phyloP scores from a whole-genome alignment of 1,140 invertebrate species.

The Hylaeus volcanicus region DNA sequence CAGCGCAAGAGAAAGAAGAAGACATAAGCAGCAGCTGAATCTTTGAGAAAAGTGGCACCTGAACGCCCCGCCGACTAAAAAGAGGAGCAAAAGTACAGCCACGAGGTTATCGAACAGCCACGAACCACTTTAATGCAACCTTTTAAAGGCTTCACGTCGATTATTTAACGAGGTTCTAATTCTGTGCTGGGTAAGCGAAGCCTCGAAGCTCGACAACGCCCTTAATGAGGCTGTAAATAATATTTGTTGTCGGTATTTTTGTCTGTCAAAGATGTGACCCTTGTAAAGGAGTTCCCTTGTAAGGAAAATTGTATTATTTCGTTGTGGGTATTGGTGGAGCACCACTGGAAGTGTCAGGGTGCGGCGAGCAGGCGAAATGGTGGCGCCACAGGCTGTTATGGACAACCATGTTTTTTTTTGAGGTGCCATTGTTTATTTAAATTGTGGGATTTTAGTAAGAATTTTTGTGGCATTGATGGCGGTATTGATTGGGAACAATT shows the following conservation, averaged over 20 bases:
- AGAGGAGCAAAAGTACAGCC: neutral
- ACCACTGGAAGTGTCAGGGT: too few relatives aligned
- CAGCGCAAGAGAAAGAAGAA: slow-evolving; percentile 39
- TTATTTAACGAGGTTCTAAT: slow-evolving; percentile 59
- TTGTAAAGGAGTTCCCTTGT: too few relatives aligned
- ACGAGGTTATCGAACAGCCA: slow-evolving; percentile 8
- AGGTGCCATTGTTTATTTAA: too few relatives aligned
- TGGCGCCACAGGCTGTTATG: too few relatives aligned
- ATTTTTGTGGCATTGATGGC: too few relatives aligned
- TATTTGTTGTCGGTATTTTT: neutral
- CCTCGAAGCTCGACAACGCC: neutral
- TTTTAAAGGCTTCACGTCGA: slow-evolving; percentile 31
- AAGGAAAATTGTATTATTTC: too few relatives aligned
- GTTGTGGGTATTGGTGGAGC: too few relatives aligned
- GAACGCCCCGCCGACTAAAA: slow-evolving; percentile 47
- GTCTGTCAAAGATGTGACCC: too few relatives aligned
- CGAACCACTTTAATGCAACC: slow-evolving; percentile 37
- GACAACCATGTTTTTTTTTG: too few relatives aligned
- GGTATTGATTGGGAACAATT: too few relatives aligned
- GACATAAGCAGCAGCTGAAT: slow-evolving; percentile 71
- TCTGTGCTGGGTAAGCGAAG: slow-evolving; percentile 12
- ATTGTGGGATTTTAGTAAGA: too few relatives aligned
- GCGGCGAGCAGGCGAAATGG: too few relatives aligned
- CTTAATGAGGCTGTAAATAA: neutral
- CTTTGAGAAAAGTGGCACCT: slow-evolving; percentile 71